A percentile compares a stretch with the other conserved stretches of the same genome.
Conservation (phyloP, 2,797 vertebrate species). For the Vespertilio murinus region DNA sequence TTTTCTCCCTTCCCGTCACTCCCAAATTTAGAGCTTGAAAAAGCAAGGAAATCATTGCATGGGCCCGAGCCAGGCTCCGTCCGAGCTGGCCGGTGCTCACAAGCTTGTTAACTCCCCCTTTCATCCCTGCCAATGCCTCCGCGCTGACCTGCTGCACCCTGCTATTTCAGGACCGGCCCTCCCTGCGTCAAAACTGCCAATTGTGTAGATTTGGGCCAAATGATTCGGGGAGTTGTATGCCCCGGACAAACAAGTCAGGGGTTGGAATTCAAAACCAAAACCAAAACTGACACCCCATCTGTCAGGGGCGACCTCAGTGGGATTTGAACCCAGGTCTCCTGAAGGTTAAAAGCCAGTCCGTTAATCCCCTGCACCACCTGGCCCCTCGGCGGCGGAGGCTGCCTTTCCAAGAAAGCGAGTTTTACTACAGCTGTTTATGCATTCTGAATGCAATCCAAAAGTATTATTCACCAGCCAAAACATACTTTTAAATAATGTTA, state of each 20-base stretch:
- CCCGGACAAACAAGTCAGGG: constrained; percentile 65
- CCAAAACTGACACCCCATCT: not conserved
- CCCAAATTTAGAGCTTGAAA: constrained; percentile 66
- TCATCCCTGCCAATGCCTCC: constrained; percentile 62
- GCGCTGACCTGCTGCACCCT: constrained; percentile 57
- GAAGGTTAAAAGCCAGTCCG: constrained; percentile 13
- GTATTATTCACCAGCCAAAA: constrained; percentile 79
- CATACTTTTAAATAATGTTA: constrained; percentile 78
- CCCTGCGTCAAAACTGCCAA: constrained; percentile 65
- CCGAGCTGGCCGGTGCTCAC: constrained; percentile 46
- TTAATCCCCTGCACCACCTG: not conserved
- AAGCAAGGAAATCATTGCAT: constrained; percentile 64
- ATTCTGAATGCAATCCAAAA: constrained; percentile 74
- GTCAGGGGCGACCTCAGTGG: constrained; percentile 45
- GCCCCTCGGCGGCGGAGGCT: not conserved
- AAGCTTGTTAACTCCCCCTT: constrained; percentile 58
- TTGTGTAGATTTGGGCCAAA: constrained; percentile 68
- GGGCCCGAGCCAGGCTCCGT: constrained; percentile 14
- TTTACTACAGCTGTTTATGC: constrained; percentile 75
- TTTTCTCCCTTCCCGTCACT: constrained; percentile 37
- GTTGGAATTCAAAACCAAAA: constrained; percentile 59
- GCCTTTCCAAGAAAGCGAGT: constrained; percentile 64
- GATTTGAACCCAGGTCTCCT: constrained; percentile 6
- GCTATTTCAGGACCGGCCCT: constrained; percentile 72
- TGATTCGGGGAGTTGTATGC: constrained; percentile 72